Evolutionary conservation across 1,140 invertebrate species (phyloP).

Genomic region (Platyura marginata): DNA sequence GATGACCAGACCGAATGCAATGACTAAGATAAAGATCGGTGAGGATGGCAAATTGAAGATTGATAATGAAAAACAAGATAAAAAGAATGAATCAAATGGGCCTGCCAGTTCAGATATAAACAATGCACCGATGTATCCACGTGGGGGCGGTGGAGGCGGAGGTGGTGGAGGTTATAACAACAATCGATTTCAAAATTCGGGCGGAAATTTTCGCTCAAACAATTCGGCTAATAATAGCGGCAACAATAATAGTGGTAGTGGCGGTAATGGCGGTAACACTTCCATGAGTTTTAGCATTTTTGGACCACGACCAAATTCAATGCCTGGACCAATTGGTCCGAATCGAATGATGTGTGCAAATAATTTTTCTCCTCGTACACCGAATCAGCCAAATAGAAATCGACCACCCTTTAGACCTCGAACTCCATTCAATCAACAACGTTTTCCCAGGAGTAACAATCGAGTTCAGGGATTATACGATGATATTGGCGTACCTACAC

Average conservation of each 20-base stretch:
- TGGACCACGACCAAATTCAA: background rate
- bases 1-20: constrained; percentile 7
- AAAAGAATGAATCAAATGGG: constrained; percentile 5
- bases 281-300: background rate
- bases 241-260: background rate
- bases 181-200: constrained; percentile 20
- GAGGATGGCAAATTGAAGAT: constrained; percentile 36
- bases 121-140: constrained; percentile 41
- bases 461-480: background rate
- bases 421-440: background rate
- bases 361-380: background rate
- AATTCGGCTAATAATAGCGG: background rate
- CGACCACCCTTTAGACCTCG: background rate
- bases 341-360: background rate
- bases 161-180: constrained; percentile 17
- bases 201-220: background rate
- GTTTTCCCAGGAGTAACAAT: background rate
- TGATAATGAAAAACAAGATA: constrained; percentile 14
- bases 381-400: background rate
- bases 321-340: background rate
- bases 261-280: background rate
- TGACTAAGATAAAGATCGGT: constrained; percentile 35
- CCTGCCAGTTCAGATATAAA: constrained; percentile 20
- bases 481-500: background rate
- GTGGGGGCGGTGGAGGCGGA: constrained; percentile 17